Evolutionary conservation across 2,113 vertebrate genomes (phyloP).

Genomic region (Montifringilla adamsi): DNA sequence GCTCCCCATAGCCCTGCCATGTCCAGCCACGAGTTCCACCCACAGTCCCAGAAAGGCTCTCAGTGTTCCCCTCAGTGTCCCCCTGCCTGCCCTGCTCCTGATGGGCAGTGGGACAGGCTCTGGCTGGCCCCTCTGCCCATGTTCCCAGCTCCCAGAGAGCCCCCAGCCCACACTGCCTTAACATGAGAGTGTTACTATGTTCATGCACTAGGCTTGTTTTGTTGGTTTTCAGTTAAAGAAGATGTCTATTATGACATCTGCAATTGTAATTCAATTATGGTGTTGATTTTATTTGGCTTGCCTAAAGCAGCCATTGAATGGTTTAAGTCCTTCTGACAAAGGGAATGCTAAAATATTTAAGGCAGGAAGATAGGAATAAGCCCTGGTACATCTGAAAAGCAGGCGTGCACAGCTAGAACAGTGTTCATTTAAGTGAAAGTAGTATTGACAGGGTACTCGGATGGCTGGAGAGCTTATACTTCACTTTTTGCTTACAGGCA

Average conservation of each 20-base stretch:
- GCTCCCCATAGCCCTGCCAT: neutral
- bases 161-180: neutral
- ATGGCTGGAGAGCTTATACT: neutral
- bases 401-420: neutral
- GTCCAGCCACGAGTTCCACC: no score
- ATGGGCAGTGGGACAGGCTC: neutral
- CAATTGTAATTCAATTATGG: neutral
- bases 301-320: neutral
- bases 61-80: accelerated
- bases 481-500: neutral
- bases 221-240: neutral
- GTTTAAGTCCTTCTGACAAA: neutral
- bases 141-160: neutral
- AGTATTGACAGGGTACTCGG: neutral
- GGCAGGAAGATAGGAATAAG: neutral
- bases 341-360: neutral
- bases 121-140: neutral
- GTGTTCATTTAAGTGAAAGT: neutral
- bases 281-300: neutral
- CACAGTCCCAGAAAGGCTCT: accelerated
- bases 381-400: neutral
- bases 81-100: neutral
- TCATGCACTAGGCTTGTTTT: neutral
- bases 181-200: neutral
- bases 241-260: neutral